Base-by-base conservation (phyloP, 2,113 vertebrate genomes). In the Tragulus kanchil region DNA sequence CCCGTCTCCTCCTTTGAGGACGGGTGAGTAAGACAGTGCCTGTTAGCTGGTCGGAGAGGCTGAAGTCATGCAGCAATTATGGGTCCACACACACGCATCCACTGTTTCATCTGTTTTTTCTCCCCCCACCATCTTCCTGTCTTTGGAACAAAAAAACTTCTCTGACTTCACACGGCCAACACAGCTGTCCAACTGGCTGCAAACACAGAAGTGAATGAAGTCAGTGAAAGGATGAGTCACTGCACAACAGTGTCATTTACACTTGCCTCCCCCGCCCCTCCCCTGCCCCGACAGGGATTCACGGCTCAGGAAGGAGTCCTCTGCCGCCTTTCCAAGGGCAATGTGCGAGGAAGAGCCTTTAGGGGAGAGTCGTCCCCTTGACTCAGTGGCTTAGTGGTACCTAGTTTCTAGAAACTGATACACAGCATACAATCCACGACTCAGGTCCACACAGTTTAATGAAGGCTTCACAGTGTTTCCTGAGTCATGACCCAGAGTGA, bases 131-230 rank as follows among this genome's bases (percentile, higher is more conserved):
- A 65, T 96, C 96, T 97, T 98, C 94, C 97, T 97, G 97, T 97
- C 96, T 97, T 89, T 97, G 97, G 98, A 98, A 99, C 98, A 98
- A 98, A 98, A 98, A 96, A 98, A 97, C 97, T 98, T 98, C 98
- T 98, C 97, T 98, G 97, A 98, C 95, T 98, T 98, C 73, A 0
- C 89, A 97, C 97, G 97, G 96, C 93, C 54, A 82, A 93, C 98
- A 98, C 98, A 99, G 98, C 98, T 99, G 98, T 98, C 98, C 98
- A 98, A 97, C 97, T 98, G 98, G 97, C 98, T 98, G 97, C 50
- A 98, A 81, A 96, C 98, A 96, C 96, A 97, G 97, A 97, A 94
- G 96, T 87, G 96, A 98, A 97, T 97, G 96, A 97, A 98, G 97
- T 97, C 98, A 98, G 96, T 62, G 90, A 96, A 94, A 96, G 92